Evolutionary conservation across 2,113 vertebrate species (phyloP), one percentile per base, ranked within the genome.

Genomic region (Nibea coibor): DNA sequence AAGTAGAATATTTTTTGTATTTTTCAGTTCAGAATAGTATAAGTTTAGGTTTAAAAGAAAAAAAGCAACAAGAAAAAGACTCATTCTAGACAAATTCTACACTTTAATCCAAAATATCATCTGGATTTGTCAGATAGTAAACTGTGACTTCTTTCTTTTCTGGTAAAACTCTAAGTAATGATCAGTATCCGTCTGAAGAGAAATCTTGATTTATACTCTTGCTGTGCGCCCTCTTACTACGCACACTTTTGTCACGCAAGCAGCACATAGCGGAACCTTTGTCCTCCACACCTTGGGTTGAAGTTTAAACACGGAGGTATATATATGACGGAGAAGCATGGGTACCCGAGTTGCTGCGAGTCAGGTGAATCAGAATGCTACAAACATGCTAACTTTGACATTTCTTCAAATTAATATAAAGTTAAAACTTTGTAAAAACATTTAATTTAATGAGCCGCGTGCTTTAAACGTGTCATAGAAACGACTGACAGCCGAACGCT

Each of bases 301-400:
- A 26, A 4, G 16, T 3, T 11, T 0, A 72, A 4, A 70, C 39
- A 72, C 84, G 92, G 88, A 70, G 7, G 2, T 85, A 45, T 72
- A 83, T 81, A 4, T 6, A 3, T 10, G 81, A 70, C 71, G 93
- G 86, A 93, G 89, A 69, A 84, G 57, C 61, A 93, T 95, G 94
- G 75, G 72, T 5, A 51, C 50, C 5, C 43, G 26, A 11, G 43
- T 68, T 2, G 76, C 64, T 39, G 43, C 63, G 5, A 24, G 45
- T 16, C 75, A 70, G 92, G 94, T 95, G 48, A 86, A 63, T 35
- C 7, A 24, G 0, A 58, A 58, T 4, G 11, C 1, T 2, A 5
- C 1, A 19, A 20, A 68, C 1, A 4, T 76, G 3, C 11, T 1
- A 6, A 20, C 28, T 8, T 24, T 57, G 4, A 9, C 5, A 43